Percentiles rank a stretch among this genome's conserved stretches.
Conservation (phyloP, 2,888 invertebrate genomes). For the Mesorhabditis belari region DNA sequence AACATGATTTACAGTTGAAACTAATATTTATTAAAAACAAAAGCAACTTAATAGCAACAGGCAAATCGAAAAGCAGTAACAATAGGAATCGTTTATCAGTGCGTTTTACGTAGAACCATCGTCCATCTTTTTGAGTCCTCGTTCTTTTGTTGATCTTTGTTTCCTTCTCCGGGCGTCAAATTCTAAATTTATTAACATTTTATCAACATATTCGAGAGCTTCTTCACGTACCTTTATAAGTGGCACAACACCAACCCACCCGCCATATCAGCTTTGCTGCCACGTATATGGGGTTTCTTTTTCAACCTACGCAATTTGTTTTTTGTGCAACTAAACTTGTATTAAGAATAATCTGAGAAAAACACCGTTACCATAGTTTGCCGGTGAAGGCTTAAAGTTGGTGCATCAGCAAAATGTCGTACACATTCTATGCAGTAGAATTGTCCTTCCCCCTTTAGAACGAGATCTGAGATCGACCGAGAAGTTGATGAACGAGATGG, state of each 20-base stretch:
- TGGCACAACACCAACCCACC: slow-evolving; percentile 36
- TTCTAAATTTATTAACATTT: background rate
- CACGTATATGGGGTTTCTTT: slow-evolving; percentile 48
- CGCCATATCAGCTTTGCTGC: slow-evolving; percentile 36
- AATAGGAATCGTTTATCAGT: background rate
- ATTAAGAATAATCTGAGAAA: slow-evolving; percentile 1
- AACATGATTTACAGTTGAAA: too few relatives aligned
- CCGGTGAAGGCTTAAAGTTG: slow-evolving; percentile 28
- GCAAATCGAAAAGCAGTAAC: too few relatives aligned
- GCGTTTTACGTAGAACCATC: background rate
- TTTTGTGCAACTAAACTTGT: slow-evolving; percentile 8
- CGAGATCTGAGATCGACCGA: slow-evolving; percentile 52
- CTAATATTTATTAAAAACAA: too few relatives aligned
- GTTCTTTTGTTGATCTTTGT: background rate
- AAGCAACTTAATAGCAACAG: too few relatives aligned
- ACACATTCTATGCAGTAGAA: slow-evolving; percentile 58
- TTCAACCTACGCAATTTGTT: slow-evolving; percentile 30
- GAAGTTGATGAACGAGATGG: background rate
- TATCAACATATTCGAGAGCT: background rate
- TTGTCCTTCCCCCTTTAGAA: slow-evolving; percentile 56
- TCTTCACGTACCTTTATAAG: background rate
- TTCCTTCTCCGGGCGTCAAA: background rate
- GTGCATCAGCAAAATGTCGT: slow-evolving; percentile 42
- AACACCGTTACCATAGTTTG: slow-evolving; percentile 34
- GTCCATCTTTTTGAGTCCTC: slow-evolving; percentile 5